Base-by-base conservation (phyloP, 2,113 vertebrate species). In the Alectura lathami region DNA sequence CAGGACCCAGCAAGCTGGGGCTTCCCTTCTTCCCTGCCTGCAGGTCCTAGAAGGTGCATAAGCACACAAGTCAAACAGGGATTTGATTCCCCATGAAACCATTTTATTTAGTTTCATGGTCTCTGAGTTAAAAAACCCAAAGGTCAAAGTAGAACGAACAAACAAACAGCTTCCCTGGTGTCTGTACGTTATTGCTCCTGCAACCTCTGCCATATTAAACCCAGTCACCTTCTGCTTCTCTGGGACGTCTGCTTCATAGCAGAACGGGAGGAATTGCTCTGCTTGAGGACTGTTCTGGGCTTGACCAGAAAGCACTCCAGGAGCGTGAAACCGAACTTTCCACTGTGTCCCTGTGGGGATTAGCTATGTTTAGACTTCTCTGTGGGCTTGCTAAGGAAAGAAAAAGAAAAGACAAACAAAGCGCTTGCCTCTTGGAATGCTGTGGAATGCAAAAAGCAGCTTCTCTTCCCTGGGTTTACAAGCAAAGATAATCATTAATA, bases 361-460 rank as follows among this genome's bases (percentile, higher is more conserved):
- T 91, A 94, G 79, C 96, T 95, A 95, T 95, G 91, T 97, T 97
- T 97, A 97, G 94, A 95, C 86, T 93, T 96, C 80, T 93, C 75
- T 92, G 75, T 16, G 34, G 63, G 82, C 77, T 94, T 95, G 82
- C 91, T 93, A 90, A 79, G 90, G 88, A 92, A 96, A 95, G 63
- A 93, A 91, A 92, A 96, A 96, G 91, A 93, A 83, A 93, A 95
- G 92, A 91, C 80, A 96, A 97, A 96, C 87, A 96, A 94, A 89
- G 80, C 8, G 30, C 48, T 93, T 88, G 93, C 73, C 69, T 94
- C 72, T 91, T 90, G 84, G 88, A 91, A 88, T 59, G 80, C 80
- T 88, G 34, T 80, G 85, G 62, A 96, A 96, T 1, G 3, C 80
- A 94, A 63, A 72, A 88, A 84, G 62, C 0, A 0, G 81, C 57